These are phyloP conservation scores for Poecilia velifera DNA, from an alignment of 2,797 vertebrate genomes.

Conservation along the genomic window DNA sequence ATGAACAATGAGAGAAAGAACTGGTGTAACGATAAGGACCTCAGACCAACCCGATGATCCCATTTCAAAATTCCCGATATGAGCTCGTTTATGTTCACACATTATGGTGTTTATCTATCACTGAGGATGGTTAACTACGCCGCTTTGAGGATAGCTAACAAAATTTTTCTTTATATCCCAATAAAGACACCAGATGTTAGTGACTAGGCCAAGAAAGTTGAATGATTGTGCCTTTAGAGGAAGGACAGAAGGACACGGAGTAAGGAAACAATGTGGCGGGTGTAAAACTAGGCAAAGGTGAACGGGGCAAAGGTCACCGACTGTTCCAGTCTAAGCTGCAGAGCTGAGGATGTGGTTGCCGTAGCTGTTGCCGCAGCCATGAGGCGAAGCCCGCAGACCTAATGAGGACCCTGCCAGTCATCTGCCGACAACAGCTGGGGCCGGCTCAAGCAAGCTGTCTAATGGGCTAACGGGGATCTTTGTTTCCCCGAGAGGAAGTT, in stretches of 20 bases:
- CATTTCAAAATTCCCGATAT: constrained; percentile 33
- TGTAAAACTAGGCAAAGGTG: constrained; percentile 33
- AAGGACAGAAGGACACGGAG: constrained; percentile 7
- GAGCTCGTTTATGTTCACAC: constrained; percentile 21
- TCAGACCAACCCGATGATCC: constrained; percentile 29
- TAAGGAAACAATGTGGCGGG: constrained; percentile 13
- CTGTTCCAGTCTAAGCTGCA: constrained; percentile 34
- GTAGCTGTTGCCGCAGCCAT: constrained; percentile 28
- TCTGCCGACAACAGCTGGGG: constrained; percentile 67
- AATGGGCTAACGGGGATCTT: constrained; percentile 70
- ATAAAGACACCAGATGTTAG: constrained; percentile 47
- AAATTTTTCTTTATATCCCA: constrained; percentile 40
- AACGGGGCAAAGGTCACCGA: constrained; percentile 40
- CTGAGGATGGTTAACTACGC: constrained; percentile 18
- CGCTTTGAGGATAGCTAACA: constrained; percentile 32
- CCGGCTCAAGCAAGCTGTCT: constrained; percentile 61
- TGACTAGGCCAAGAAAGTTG: constrained; percentile 5
- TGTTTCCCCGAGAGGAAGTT: constrained; percentile 49
- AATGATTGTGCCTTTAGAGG: constrained; percentile 16
- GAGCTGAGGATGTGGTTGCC: constrained; percentile 17
- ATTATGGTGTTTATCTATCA: constrained; percentile 47
- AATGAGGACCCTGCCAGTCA: constrained; percentile 64
- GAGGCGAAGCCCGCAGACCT: constrained; percentile 53
- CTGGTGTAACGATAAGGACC: constrained; percentile 53
- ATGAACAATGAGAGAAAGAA: constrained; percentile 25